A percentile compares a stretch with the other conserved stretches of the same genome.
Conservation (phyloP, 1,140 invertebrate species). For the Eciton burchellii region DNA sequence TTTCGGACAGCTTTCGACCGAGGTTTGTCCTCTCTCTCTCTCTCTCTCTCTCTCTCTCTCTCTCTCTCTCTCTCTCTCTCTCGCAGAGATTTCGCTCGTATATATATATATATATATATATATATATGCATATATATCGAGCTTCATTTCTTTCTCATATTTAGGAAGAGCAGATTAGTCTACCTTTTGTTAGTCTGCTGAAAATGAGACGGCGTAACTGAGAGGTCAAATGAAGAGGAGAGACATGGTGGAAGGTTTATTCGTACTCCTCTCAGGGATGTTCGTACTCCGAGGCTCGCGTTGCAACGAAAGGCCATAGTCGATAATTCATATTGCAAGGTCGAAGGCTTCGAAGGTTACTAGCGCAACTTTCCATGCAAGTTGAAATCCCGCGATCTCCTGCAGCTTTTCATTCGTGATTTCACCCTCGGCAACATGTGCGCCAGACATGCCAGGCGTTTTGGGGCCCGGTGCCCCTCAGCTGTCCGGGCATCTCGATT, state of each 20-base stretch:
- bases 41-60: too few species aligned
- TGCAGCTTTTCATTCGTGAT: conserved; percentile 29
- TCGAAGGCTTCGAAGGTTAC: conserved; percentile 18
- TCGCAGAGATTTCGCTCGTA: too few species aligned
- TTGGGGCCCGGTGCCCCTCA: conserved; percentile 9
- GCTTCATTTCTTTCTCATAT: too few species aligned
- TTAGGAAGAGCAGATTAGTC: too few species aligned
- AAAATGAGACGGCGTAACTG: too few species aligned
- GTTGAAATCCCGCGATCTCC: conserved; percentile 1
- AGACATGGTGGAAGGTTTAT: too few species aligned
- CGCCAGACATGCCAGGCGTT: conserved; percentile 18
- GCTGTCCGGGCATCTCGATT: conserved; percentile 49
- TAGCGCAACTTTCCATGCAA: conserved; percentile 1
- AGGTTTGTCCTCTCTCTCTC: not conserved
- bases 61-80: too few species aligned
- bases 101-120: too few species aligned
- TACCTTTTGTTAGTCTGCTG: too few species aligned
- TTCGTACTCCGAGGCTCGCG: conserved; percentile 9
- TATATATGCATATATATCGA: too few species aligned
- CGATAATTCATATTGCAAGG: conserved; percentile 34
- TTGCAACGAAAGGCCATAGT: not conserved
- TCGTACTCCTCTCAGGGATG: not conserved
- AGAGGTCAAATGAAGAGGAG: too few species aligned
- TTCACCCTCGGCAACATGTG: conserved; percentile 31
- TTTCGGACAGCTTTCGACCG: conserved; percentile 18